These are phyloP conservation scores for Cricetomys ansorgei DNA, from an alignment of 2,113 vertebrate genomes.

Conservation along the genomic window DNA sequence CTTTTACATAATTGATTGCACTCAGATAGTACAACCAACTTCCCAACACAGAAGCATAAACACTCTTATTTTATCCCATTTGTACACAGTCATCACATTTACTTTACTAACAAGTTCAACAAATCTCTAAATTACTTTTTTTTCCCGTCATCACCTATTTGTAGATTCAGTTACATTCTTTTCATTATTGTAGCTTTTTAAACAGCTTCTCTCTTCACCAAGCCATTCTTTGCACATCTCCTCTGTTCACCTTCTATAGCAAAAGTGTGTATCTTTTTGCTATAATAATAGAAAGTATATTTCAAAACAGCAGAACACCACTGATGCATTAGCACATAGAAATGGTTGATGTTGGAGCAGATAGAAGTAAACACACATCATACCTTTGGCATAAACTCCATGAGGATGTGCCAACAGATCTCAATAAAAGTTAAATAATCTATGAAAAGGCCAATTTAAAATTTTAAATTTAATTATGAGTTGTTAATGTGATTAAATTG, in stretches of 20 bases:
- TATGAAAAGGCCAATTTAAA: neutral
- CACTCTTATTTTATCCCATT: neutral
- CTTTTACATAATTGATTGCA: neutral
- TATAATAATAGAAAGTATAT: neutral
- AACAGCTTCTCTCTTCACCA: neutral
- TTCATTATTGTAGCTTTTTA: neutral
- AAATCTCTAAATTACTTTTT: neutral
- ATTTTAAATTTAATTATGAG: neutral
- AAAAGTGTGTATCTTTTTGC: neutral
- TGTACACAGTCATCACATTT: neutral
- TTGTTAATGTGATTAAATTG: neutral
- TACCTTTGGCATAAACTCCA: neutral
- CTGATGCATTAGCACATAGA: neutral
- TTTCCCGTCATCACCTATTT: neutral
- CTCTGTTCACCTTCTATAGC: neutral
- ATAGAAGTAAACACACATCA: neutral
- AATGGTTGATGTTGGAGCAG: neutral
- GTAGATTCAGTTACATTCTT: neutral
- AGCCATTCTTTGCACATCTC: neutral
- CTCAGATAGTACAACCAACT: neutral
- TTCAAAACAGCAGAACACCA: neutral
- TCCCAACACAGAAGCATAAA: neutral
- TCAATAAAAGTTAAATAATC: neutral
- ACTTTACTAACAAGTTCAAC: neutral
- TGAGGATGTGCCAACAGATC: too few relatives aligned